phyloP scores from a whole-genome alignment of 2,113 vertebrate species.

The Rhynchopsitta pachyrhyncha region DNA sequence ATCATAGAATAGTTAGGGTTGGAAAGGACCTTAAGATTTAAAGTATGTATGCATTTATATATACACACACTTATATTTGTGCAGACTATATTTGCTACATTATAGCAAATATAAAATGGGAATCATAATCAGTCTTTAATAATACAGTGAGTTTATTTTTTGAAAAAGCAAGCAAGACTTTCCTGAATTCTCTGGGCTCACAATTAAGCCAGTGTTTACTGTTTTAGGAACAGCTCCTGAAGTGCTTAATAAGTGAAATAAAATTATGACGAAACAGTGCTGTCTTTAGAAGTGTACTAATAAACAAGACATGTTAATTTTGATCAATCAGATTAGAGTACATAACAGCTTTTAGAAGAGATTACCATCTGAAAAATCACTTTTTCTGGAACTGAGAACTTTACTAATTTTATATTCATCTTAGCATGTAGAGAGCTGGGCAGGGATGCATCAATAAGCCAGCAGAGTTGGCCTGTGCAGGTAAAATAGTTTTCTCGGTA shows the following conservation, averaged over 20 bases:
- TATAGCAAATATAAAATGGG: neutral
- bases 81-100: neutral
- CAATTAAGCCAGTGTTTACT: neutral
- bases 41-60: neutral
- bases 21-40: neutral
- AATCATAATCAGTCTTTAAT: neutral
- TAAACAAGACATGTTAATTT: constrained; percentile 9
- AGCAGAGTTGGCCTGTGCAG: neutral
- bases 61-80: neutral
- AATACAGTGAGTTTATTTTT: neutral
- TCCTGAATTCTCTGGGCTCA: neutral
- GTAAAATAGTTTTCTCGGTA: neutral
- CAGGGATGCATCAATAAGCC: neutral
- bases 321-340: neutral
- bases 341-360: neutral
- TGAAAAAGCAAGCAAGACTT: neutral
- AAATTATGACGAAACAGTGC: neutral
- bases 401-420: neutral
- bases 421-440: neutral
- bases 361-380: neutral
- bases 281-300: neutral
- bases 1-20: no score
- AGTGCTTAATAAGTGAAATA: neutral
- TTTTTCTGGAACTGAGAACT: neutral
- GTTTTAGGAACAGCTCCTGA: neutral